Percentiles rank a stretch among this genome's conserved stretches.
Evolutionary conservation across 2,113 vertebrate genomes (phyloP).

Genomic region (Hiodon tergisus): DNA sequence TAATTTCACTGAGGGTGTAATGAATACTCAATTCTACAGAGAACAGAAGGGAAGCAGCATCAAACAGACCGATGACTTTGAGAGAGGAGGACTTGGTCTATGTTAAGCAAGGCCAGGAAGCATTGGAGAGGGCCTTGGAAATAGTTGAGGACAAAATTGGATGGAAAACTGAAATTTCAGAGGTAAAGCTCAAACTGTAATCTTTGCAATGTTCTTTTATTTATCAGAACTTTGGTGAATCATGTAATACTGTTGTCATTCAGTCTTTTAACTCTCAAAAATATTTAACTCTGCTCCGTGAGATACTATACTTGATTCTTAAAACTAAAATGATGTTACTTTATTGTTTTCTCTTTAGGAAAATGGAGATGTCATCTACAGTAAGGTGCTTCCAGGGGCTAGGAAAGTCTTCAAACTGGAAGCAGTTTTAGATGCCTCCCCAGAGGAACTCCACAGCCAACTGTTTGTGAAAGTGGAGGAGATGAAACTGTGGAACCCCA

Average conservation of each 20-base stretch:
- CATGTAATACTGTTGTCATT: too few species aligned
- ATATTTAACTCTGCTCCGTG: too few species aligned
- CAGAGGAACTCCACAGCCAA: conserved; percentile 54
- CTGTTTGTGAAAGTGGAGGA: conserved; percentile 66
- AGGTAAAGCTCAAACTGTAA: conserved; percentile 39
- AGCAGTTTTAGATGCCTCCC: conserved; percentile 52
- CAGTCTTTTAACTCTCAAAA: not conserved
- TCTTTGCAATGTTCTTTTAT: not conserved
- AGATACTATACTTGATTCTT: not conserved
- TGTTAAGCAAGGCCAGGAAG: conserved; percentile 51
- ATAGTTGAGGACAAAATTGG: conserved; percentile 53
- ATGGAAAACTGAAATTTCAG: conserved; percentile 55
- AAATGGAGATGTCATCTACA: conserved; percentile 52
- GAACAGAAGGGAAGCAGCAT: not conserved
- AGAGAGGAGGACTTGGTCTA: conserved; percentile 44
- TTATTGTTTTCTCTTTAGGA: conserved; percentile 42
- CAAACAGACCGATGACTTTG: not conserved
- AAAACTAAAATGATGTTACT: not conserved
- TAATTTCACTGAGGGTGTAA: not conserved
- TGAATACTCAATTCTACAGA: conserved; percentile 35
- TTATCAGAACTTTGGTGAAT: not conserved
- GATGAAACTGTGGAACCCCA: conserved; percentile 71
- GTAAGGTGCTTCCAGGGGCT: conserved; percentile 50
- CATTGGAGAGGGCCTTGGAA: conserved; percentile 55
- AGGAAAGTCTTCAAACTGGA: conserved; percentile 69